Conservation (phyloP, 2,797 vertebrate species). For the Diplodus puntazzo region DNA sequence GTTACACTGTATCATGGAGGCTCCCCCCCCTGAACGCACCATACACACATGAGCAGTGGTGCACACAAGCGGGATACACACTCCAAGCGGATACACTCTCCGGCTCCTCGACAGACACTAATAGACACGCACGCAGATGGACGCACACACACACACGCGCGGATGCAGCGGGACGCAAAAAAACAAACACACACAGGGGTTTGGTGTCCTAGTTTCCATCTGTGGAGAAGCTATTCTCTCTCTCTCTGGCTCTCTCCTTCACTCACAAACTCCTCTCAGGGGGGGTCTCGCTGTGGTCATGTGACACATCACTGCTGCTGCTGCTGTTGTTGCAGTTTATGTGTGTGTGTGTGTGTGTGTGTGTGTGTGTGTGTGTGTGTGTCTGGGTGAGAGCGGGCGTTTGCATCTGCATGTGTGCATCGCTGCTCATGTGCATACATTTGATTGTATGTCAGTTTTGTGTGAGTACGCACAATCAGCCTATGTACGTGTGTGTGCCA, state of each 20-base stretch:
- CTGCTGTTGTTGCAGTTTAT: slow-evolving; percentile 54
- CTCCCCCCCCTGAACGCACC: slow-evolving; percentile 2
- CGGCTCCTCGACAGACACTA: slow-evolving; percentile 47
- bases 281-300: slow-evolving; percentile 60
- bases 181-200: slow-evolving; percentile 77
- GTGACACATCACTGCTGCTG: slow-evolving; percentile 66
- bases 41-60: slow-evolving; percentile 36
- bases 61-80: slow-evolving; percentile 44
- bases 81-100: slow-evolving; percentile 23
- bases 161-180: slow-evolving; percentile 68
- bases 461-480: slow-evolving; percentile 8
- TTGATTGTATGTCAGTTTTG: slow-evolving; percentile 38
- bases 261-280: slow-evolving; percentile 65
- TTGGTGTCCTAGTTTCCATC: slow-evolving; percentile 85
- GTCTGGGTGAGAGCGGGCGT: slow-evolving; percentile 43
- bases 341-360: slow-evolving; percentile 28
- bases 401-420: slow-evolving; percentile 33
- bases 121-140: slow-evolving; percentile 44
- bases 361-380: slow-evolving; percentile 38
- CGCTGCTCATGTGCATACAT: slow-evolving; percentile 43
- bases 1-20: slow-evolving; percentile 9
- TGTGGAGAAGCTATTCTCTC: slow-evolving; percentile 77
- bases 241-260: slow-evolving; percentile 67
- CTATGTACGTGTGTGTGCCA: slow-evolving; percentile 10
- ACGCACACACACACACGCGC: slow-evolving; percentile 42